Evolutionary conservation across 2,797 vertebrate species (phyloP), one percentile per base, ranked within the genome.

Genomic region (Scyliorhinus canicula): DNA sequence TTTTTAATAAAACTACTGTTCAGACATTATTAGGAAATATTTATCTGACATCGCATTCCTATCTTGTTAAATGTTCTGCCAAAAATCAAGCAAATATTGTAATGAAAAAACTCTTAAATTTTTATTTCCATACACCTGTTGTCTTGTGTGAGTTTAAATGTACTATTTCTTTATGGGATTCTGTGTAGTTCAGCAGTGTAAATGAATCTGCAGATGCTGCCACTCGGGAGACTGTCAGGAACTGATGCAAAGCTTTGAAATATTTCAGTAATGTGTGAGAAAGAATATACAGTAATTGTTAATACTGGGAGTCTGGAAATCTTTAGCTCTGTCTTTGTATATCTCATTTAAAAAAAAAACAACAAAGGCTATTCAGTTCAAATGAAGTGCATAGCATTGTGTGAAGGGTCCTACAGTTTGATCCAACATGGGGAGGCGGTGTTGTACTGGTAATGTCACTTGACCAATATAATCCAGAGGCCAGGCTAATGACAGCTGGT

Each of bases 111-210:
- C 16, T n/a, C n/a, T 44, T 50, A 44, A 50, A 47, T 24, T 19
- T 84, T 84, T 84, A 84, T 50, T 84, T 84, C 50, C 82, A 44
- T 84, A 50, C 82, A 84, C 82, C 82, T 84, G 82, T 44, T 84
- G 9, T 26, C 14, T 84, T 50, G 47, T 84, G 47, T 50, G 21
- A 85, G 21, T 50, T 85, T 85, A 26, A 50, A 85, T 50, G 82
- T 50, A 85, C 9, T 50, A 50, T 50, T 47, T 26, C 19, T 71
- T 35, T 71, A 31, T 71, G 69, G 69, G 69, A 71, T 12, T 35
- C 69, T 85, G 47, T 82, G 77, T 85, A 50, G 79, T 47, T 16
- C 5, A 47, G 47, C 24, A 85, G 47, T 47, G 82, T 24, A 50
- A 85, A 47, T 85, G 47, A 19, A 50, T 85, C 82, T 85, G 82